Base-by-base conservation (phyloP, 2,797 vertebrate species). In the Phalloptychus januarius region DNA sequence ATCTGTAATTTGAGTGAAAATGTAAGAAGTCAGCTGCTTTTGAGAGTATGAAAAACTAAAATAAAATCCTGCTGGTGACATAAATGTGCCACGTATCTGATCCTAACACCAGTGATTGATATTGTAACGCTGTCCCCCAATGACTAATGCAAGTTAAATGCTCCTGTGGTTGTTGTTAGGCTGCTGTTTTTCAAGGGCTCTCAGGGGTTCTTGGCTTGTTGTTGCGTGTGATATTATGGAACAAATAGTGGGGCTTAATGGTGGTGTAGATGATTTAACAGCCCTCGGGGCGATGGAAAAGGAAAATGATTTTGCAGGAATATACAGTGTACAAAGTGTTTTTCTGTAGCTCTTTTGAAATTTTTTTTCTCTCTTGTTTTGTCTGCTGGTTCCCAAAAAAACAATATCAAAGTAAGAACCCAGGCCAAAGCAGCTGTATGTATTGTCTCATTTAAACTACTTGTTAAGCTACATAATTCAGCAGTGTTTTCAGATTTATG, bases 211-310 rank as follows among this genome's bases (percentile, higher is more conserved):
- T 81, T 75, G 82, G 81, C 91, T 92, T 94, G 93, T 94, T 94
- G 92, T 93, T 88, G 89, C 90, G 89, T 88, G 89, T 90, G 89
- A 90, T 93, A 93, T 93, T 93, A 88, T 93, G 90, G 91, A 93
- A 93, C 92, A 94, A 92, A 94, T 92, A 91, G 88, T 90, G 79
- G 82, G 80, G 88, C 89, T 87, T 94, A 90, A 91, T 93, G 89
- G 91, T 80, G 80, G 85, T 84, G 88, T 61, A 90, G 93, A 92
- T 94, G 91, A 93, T 92, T 93, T 91, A 94, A 86, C 89, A 81
- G 80, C 85, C 93, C 92, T 91, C 42, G 16, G 90, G 93, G 92
- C 85, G 72, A 87, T 83, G 89, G 83, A 83, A 89, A 90, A 85
- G 72, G 87, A 84, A 90, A 91, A 89, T 80, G 61, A 86, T 91